A percentile compares a stretch with the other conserved stretches of the same genome.
These are phyloP conservation scores for Thymelicus sylvestris DNA, from an alignment of 2,888 invertebrate genomes.

Conservation along the genomic window DNA sequence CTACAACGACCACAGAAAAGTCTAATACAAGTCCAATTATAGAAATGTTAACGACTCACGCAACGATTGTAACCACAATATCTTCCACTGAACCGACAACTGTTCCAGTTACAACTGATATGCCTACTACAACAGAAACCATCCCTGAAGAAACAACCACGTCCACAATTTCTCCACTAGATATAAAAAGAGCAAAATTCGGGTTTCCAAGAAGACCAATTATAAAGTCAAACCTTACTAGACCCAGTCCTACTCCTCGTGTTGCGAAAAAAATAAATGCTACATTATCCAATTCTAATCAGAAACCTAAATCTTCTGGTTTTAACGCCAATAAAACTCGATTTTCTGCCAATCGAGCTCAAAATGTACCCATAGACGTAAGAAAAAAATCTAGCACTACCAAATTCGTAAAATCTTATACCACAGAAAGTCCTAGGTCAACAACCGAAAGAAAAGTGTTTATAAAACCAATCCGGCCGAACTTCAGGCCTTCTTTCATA, in stretches of 20 bases:
- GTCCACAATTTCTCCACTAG: conserved; percentile 59
- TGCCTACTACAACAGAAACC: conserved; percentile 57
- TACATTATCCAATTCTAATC: conserved; percentile 55
- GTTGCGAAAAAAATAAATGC: conserved; percentile 62
- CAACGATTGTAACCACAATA: conserved; percentile 41
- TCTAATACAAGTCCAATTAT: conserved; percentile 53
- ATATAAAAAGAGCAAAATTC: conserved; percentile 71
- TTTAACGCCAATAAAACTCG: conserved; percentile 69
- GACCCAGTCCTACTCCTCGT: conserved; percentile 53
- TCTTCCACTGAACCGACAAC: conserved; percentile 46
- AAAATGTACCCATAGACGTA: conserved; percentile 75
- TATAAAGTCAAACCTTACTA: conserved; percentile 67
- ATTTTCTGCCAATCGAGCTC: conserved; percentile 65
- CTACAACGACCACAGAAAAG: conserved; percentile 43
- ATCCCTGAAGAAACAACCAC: conserved; percentile 66
- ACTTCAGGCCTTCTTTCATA: conserved; percentile 70
- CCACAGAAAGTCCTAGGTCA: conserved; percentile 69
- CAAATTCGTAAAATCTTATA: conserved; percentile 60
- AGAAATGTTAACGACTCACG: conserved; percentile 51
- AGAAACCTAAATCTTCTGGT: conserved; percentile 70
- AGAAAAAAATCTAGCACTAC: conserved; percentile 57
- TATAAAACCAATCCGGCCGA: conserved; percentile 71
- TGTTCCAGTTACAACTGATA: conserved; percentile 46
- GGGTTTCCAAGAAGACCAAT: conserved; percentile 72
- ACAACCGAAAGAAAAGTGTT: conserved; percentile 72